Conservation (phyloP, 2,888 invertebrate species). For the Pasiphila rectangulata region DNA sequence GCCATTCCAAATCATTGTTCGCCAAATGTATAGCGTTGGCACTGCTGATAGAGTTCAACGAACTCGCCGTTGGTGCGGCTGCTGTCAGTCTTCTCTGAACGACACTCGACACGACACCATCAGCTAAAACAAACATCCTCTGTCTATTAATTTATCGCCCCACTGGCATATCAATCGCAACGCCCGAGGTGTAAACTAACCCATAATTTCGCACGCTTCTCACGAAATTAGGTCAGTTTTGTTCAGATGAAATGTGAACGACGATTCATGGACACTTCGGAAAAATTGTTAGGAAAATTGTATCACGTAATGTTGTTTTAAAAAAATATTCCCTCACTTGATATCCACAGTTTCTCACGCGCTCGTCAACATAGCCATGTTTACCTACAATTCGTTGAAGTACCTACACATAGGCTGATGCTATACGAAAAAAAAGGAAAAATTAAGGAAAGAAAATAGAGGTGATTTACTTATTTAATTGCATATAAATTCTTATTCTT, state of each 20-base stretch:
- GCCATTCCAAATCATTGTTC: conserved; percentile 80
- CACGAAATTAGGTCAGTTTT: conserved; percentile 16
- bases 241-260: conserved; percentile 8
- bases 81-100: conserved; percentile 71
- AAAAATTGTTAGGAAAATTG: no score
- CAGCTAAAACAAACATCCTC: conserved; percentile 68
- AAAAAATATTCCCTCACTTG: no score
- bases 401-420: no score
- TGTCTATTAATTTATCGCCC: conserved; percentile 38
- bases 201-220: conserved; percentile 22
- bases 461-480: no score
- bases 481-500: no score
- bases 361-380: no score
- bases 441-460: no score
- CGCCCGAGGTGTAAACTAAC: conserved; percentile 27
- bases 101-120: conserved; percentile 68
- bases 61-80: conserved; percentile 62
- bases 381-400: no score
- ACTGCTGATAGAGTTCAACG: conserved; percentile 64
- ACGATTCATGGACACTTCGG: no score
- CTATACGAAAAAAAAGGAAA: no score
- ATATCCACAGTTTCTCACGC: no score
- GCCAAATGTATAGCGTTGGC: conserved; percentile 76
- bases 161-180: conserved; percentile 22
- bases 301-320: no score